phyloP scores from a whole-genome alignment of 1,140 invertebrate genomes.

The Anastrepha obliqua region DNA sequence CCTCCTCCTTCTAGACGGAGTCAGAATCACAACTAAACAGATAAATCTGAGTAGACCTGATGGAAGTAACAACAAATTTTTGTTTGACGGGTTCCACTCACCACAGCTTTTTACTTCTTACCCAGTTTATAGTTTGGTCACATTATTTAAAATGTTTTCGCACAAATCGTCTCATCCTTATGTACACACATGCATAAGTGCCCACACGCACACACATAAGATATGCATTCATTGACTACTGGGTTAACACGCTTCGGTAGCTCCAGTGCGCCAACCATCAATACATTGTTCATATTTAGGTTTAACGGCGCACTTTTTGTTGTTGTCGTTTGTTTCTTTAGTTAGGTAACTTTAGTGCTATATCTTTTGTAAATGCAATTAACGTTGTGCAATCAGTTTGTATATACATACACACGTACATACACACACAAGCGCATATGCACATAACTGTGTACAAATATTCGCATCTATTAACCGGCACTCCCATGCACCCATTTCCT shows the following conservation, averaged over 20 bases:
- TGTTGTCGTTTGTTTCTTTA: not conserved
- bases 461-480: slow-evolving; percentile 9
- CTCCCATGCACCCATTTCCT: slow-evolving; percentile 39
- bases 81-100: too few relatives aligned
- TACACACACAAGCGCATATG: not conserved
- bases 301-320: not conserved
- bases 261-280: slow-evolving; percentile 8
- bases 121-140: too few relatives aligned
- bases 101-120: too few relatives aligned
- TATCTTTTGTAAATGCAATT: slow-evolving; percentile 29
- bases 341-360: slow-evolving; percentile 1
- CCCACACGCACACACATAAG: too few relatives aligned
- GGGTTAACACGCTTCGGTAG: slow-evolving; percentile 3
- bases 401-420: not conserved
- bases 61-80: too few relatives aligned
- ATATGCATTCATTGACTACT: not conserved
- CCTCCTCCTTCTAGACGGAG: too few relatives aligned
- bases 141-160: too few relatives aligned
- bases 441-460: not conserved
- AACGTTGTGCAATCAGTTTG: slow-evolving; percentile 5
- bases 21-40: too few relatives aligned
- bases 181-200: not conserved
- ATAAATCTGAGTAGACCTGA: too few relatives aligned
- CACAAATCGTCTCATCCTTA: not conserved
- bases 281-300: not conserved